Evolutionary conservation across 2,888 invertebrate genomes (phyloP).

Genomic region (Agapostemon virescens): DNA sequence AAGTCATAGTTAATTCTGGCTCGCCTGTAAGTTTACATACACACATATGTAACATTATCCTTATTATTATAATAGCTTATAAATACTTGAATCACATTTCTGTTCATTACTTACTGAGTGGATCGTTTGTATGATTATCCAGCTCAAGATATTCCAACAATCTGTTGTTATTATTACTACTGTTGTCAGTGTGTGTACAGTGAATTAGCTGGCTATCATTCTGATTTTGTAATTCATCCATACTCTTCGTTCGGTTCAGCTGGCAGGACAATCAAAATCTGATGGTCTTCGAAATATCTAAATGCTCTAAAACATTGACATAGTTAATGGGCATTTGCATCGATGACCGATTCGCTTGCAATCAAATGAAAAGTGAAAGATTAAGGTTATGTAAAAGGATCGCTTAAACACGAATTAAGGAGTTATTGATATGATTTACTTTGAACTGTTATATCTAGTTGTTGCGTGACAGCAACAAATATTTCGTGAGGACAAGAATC

Average conservation of each 20-base stretch:
- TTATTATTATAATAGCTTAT: not conserved
- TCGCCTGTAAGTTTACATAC: slow-evolving; percentile 41
- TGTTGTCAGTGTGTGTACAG: slow-evolving; percentile 34
- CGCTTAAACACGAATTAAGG: slow-evolving; percentile 46
- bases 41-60: not conserved
- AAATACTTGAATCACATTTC: not conserved
- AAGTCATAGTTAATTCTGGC: slow-evolving; percentile 60
- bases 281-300: slow-evolving; percentile 39
- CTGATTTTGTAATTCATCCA: slow-evolving; percentile 52
- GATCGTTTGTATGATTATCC: slow-evolving; percentile 46
- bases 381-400: slow-evolving; percentile 20
- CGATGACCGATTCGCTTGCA: not conserved
- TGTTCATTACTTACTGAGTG: slow-evolving; percentile 48
- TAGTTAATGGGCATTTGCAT: slow-evolving; percentile 10
- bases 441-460: slow-evolving; percentile 56
- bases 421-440: slow-evolving; percentile 43
- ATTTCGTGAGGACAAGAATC: slow-evolving; percentile 57
- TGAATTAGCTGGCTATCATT: slow-evolving; percentile 29
- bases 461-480: slow-evolving; percentile 57
- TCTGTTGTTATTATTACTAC: slow-evolving; percentile 37
- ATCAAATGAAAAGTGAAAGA: slow-evolving; percentile 31
- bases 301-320: slow-evolving; percentile 44
- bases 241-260: slow-evolving; percentile 21
- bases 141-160: slow-evolving; percentile 38
- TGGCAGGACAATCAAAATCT: slow-evolving; percentile 22